Conservation (phyloP, 2,888 invertebrate species). For the Xanthorhoe designata region DNA sequence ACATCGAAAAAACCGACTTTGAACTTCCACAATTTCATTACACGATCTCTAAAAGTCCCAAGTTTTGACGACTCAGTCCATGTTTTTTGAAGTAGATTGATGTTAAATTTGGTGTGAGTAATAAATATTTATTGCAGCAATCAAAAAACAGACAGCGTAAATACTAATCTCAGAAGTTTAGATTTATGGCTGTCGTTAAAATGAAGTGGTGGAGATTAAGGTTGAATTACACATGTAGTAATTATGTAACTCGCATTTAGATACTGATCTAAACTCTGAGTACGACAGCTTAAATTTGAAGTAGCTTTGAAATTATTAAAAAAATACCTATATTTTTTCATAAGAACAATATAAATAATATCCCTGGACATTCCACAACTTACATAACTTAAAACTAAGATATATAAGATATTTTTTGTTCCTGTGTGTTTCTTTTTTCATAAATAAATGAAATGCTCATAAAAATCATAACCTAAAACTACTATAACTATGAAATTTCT, state of each 20-base stretch:
- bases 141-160: slow-evolving; percentile 39
- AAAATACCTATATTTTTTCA: neutral
- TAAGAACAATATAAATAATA: neutral
- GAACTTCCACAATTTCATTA: slow-evolving; percentile 60
- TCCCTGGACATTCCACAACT: too few species aligned
- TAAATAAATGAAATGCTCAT: too few species aligned
- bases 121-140: slow-evolving; percentile 54
- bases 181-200: slow-evolving; percentile 48
- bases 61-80: slow-evolving; percentile 60
- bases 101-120: slow-evolving; percentile 56
- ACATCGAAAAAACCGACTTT: slow-evolving; percentile 54
- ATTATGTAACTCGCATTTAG: neutral
- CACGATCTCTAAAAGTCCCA: slow-evolving; percentile 59
- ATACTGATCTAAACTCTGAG: neutral
- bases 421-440: too few species aligned
- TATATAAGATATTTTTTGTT: too few species aligned
- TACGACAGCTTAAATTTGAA: neutral
- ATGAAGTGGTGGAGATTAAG: slow-evolving; percentile 54
- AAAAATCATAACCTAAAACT: too few species aligned
- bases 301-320: neutral
- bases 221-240: neutral
- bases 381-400: too few species aligned
- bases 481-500: too few species aligned
- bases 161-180: slow-evolving; percentile 38
- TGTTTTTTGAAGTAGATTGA: slow-evolving; percentile 68